These are phyloP conservation scores for Anarrhichthys ocellatus DNA, from an alignment of 2,113 vertebrate genomes.

Conservation along the genomic window DNA sequence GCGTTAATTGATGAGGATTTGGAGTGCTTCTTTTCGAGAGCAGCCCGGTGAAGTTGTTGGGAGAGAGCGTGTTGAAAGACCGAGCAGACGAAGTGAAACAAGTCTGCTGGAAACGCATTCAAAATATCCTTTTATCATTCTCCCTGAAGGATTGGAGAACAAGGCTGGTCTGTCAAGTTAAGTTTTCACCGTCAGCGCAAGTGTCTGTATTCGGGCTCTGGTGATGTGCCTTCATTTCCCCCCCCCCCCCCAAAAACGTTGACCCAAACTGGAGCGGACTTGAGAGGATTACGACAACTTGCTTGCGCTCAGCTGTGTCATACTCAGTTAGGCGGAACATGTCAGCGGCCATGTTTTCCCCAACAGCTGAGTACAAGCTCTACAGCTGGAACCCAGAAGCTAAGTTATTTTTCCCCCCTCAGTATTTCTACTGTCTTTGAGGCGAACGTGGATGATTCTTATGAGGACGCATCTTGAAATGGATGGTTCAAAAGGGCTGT, in stretches of 20 bases:
- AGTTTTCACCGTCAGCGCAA: background rate
- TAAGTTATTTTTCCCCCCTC: background rate
- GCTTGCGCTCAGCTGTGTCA: background rate
- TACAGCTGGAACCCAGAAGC: background rate
- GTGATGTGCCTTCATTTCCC: background rate
- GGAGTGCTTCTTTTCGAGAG: background rate
- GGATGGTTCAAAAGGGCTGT: background rate
- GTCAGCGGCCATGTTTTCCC: background rate
- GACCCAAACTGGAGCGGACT: conserved; percentile 4
- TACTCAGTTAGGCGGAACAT: background rate
- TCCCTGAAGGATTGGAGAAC: conserved; percentile 1
- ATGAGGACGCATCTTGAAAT: background rate
- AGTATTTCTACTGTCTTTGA: background rate
- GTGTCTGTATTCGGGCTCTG: background rate
- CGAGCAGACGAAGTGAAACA: background rate
- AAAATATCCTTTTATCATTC: background rate
- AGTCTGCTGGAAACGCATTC: background rate
- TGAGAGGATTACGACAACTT: background rate
- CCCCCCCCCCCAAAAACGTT: background rate
- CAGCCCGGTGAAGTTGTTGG: background rate
- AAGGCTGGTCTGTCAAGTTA: background rate
- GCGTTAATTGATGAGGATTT: conserved; percentile 2
- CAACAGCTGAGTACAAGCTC: background rate
- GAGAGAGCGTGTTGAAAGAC: background rate
- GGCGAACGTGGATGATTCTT: background rate